Base-by-base conservation (phyloP, 2,888 invertebrate genomes). In the Caenorhabditis sulstoni region DNA sequence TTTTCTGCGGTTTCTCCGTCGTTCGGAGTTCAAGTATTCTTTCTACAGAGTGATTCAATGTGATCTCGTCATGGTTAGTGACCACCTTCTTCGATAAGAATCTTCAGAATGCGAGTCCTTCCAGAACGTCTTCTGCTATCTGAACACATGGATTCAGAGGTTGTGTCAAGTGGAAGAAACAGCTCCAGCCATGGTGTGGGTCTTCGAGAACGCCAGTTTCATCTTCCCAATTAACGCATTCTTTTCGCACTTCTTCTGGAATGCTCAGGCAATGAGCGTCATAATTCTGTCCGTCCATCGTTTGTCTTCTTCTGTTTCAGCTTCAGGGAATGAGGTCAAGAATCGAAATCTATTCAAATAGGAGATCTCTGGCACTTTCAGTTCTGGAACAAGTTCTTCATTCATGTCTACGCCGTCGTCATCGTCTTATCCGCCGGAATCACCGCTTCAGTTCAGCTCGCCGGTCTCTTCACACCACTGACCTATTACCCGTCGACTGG, bases 61-160 rank as follows among this genome's bases (percentile, higher is more conserved):
- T 8, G 67, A 67, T 29, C 18, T 67, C 39, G n/a, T 41, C 7
- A n/a, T 66, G 45, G 66, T 66, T n/a, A n/a, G n/a, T n/a, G n/a
- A n/a, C n/a, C n/a, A n/a, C n/a, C n/a, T n/a, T n/a, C n/a, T n/a
- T n/a, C n/a, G n/a, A 55, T 35, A 41, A 16, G 20, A 5, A 1
- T 0, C 2, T 20, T 8, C 7, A 20, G 11, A 20, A 3, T 16
- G 16, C 12, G 2, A 0, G 1, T 1, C 8, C 29, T 29, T 64
- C 20, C 62, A 55, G 57, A 71, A 71, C 22, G 39, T 71, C 18
- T n/a, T 55, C 39, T 71, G 71, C 49, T 71, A 71, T 23, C n/a
- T 62, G 16, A 71, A 71, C 41, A 62, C 71, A 0, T 71, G 71
- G 71, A 22, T 39, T 11, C 3, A 8, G 7, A 37, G 57, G 1